Conservation (phyloP, 2,797 vertebrate species). For the Kryptopterus vitreolus region DNA sequence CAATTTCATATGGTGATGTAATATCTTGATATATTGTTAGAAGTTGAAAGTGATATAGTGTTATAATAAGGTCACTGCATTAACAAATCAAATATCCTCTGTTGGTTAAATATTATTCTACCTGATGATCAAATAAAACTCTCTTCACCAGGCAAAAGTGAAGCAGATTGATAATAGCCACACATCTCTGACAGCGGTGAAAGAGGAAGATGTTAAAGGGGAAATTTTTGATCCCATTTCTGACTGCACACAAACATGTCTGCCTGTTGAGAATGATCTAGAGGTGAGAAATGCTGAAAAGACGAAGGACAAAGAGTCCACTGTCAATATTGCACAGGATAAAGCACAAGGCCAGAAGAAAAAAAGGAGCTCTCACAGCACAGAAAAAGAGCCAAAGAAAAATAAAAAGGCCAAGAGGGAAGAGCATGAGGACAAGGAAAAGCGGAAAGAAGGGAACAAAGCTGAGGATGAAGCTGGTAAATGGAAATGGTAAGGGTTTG, state of each 20-base stretch:
- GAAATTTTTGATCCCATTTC: slow-evolving; percentile 11
- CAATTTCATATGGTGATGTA: background rate
- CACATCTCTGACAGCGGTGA: slow-evolving; percentile 9
- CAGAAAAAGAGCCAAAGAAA: slow-evolving; percentile 29
- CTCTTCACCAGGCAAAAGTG: slow-evolving; percentile 16
- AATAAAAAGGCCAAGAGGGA: slow-evolving; percentile 41
- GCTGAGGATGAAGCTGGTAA: slow-evolving; percentile 46
- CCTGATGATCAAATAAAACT: background rate
- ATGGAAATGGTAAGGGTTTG: slow-evolving; percentile 56
- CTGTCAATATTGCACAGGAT: slow-evolving; percentile 9
- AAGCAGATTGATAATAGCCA: slow-evolving; percentile 6
- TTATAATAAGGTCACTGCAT: background rate
- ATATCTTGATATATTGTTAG: background rate
- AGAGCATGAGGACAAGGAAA: slow-evolving; percentile 22
- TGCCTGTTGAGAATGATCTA: background rate
- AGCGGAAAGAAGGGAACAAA: slow-evolving; percentile 35
- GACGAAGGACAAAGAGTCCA: slow-evolving; percentile 8
- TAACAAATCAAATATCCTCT: background rate
- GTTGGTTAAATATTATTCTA: background rate
- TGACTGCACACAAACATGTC: background rate
- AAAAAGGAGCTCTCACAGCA: slow-evolving; percentile 43
- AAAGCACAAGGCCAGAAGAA: slow-evolving; percentile 19
- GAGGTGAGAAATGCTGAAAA: slow-evolving; percentile 24
- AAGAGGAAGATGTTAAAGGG: slow-evolving; percentile 26
- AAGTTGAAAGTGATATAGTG: too few species aligned